phyloP scores from a whole-genome alignment of 1,140 invertebrate genomes.

The Lordiphosa stackelbergi region DNA sequence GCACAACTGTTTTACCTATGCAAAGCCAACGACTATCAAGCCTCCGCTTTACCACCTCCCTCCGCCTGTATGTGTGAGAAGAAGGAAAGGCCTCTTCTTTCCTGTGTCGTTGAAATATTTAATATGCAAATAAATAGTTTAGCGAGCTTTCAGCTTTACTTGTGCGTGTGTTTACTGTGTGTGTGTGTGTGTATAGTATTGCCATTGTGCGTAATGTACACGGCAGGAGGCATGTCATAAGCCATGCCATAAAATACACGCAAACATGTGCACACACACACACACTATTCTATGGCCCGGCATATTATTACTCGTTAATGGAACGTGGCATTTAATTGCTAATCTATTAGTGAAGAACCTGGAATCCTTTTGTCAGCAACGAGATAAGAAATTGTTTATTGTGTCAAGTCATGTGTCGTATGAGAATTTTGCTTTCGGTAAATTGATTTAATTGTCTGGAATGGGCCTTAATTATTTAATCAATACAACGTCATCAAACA shows the following conservation, averaged over 20 bases:
- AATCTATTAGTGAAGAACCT: conserved; percentile 54
- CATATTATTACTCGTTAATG: conserved; percentile 67
- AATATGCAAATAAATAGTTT: conserved; percentile 73
- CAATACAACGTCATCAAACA: conserved; percentile 41
- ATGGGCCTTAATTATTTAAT: conserved; percentile 48
- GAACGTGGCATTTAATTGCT: conserved; percentile 69
- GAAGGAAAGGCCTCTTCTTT: conserved; percentile 20
- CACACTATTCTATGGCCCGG: conserved; percentile 13
- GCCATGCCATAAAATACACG: conserved; percentile 38
- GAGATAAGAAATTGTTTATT: conserved; percentile 31
- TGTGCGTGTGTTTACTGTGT: neutral
- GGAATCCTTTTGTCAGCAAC: conserved; percentile 21
- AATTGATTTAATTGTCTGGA: conserved; percentile 53
- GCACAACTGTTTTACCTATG: conserved; percentile 36
- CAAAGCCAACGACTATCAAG: neutral
- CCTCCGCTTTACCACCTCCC: neutral
- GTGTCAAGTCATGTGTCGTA: conserved; percentile 25
- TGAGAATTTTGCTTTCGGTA: conserved; percentile 16
- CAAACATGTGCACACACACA: conserved; percentile 9
- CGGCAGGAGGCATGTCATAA: conserved; percentile 37
- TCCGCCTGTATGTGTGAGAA: conserved; percentile 16
- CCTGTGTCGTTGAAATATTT: conserved; percentile 57
- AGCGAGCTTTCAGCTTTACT: conserved; percentile 56
- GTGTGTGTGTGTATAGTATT: conserved; percentile 19
- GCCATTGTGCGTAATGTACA: conserved; percentile 45